Base-by-base conservation (phyloP, 2,888 invertebrate species). In the Tetropium fuscum region DNA sequence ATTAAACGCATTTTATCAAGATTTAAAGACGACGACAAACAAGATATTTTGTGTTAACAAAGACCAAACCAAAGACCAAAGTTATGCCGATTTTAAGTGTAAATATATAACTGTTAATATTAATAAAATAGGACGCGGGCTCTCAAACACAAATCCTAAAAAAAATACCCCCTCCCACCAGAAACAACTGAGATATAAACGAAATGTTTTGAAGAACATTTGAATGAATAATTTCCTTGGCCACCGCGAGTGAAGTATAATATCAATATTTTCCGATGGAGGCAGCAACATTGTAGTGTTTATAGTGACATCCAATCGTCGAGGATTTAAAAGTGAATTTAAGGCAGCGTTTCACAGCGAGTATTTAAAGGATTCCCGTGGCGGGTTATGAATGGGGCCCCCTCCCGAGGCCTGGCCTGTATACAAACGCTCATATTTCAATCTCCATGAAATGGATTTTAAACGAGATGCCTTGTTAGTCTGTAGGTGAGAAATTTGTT, bases 401-500 rank as follows among this genome's bases (percentile, higher is more conserved):
- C 77, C 78, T 77, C 76, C 75, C 72, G 73, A 71, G 70, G 71
- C 73, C 74, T 64, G 66, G 68, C 74, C 76, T 74, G 78, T 70
- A 75, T 71, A 73, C 74, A 74, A 75, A 75, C 73, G 74, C 72
- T 78, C 80, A 78, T 80, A 81, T 80, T 80, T 80, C 80, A 80
- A 79, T 80, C 78, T 76, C 70, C 71, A 73, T 69, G 76, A 74
- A 79, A 78, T 78, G 78, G 75, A 76, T 79, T 79, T 78, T 75
- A 77, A 78, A 78, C 78, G 75, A 78, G 76, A 77, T 76, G 78
- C 75, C 79, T 80, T 79, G 80, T 80, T 80, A 80, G 79, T 72
- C 78, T 74, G 78, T 79, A 81, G 81, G 81, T 81, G 81, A 81
- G 81, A 81, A 81, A 81, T 81, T 81, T 78, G 80, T 80, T 81